A percentile compares a stretch with the other conserved stretches of the same genome.
phyloP scores from a whole-genome alignment of 2,797 vertebrate genomes.

The Microctenopoma stevenorrisi region DNA sequence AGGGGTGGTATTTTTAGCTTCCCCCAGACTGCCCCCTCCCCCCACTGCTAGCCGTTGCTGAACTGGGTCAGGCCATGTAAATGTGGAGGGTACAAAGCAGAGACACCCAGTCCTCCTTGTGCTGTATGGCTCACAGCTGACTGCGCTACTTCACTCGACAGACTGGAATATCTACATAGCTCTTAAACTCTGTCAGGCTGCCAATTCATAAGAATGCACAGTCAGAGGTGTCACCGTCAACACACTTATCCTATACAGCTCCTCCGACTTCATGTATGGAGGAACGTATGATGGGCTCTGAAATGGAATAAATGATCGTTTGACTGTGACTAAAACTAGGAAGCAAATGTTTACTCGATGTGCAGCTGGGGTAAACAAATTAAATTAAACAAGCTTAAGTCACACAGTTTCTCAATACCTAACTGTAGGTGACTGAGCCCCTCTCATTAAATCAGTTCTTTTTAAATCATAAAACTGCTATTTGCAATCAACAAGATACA shows the following conservation, averaged over 20 bases:
- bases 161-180: conserved; percentile 58
- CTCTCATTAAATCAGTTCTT: conserved; percentile 2
- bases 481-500: not conserved
- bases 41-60: conserved; percentile 72
- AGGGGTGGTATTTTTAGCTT: conserved; percentile 86
- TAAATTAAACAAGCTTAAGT: not conserved
- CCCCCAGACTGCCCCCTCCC: conserved; percentile 76
- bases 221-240: conserved; percentile 60
- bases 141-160: conserved; percentile 73
- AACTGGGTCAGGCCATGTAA: conserved; percentile 85
- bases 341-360: not conserved
- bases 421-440: not conserved
- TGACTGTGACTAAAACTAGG: not conserved
- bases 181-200: conserved; percentile 60
- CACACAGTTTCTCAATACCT: not conserved
- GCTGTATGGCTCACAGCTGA: conserved; percentile 58
- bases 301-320: conserved; percentile 17
- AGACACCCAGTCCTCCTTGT: conserved; percentile 74
- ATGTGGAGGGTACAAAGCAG: conserved; percentile 82
- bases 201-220: conserved; percentile 59
- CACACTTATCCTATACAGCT: conserved; percentile 39
- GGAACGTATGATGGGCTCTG: conserved; percentile 2
- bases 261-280: conserved; percentile 32
- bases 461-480: not conserved
- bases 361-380: not conserved